Percentiles rank a stretch among this genome's conserved stretches.
Evolutionary conservation across 2,888 invertebrate species (phyloP).

Genomic region (Pheosia gnoma): DNA sequence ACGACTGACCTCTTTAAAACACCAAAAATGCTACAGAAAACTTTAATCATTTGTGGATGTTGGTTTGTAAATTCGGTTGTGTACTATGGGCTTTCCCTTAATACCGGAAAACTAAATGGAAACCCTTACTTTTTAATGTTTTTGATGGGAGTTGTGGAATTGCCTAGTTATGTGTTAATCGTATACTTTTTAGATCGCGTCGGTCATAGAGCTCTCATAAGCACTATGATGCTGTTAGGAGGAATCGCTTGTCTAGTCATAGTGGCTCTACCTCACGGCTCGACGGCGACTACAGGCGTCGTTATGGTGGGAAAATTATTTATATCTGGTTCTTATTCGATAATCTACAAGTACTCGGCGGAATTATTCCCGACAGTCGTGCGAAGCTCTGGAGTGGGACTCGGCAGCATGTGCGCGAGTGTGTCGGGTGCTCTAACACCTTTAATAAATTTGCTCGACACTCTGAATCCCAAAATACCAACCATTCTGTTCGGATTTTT

Average conservation of each 20-base stretch:
- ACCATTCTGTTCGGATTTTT: conserved; percentile 90
- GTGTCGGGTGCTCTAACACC: conserved; percentile 92
- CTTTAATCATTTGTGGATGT: conserved; percentile 91
- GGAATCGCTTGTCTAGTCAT: conserved; percentile 91
- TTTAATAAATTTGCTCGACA: conserved; percentile 89
- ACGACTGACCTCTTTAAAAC: conserved; percentile 90
- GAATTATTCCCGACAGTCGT: conserved; percentile 94
- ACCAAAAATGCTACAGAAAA: conserved; percentile 90
- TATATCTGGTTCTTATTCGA: conserved; percentile 93
- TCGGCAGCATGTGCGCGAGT: conserved; percentile 94
- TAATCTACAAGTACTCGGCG: conserved; percentile 94
- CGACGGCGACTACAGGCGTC: conserved; percentile 83
- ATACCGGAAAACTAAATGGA: conserved; percentile 90
- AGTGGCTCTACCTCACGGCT: conserved; percentile 87
- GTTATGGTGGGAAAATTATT: conserved; percentile 92
- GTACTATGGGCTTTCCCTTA: conserved; percentile 93
- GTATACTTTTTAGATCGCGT: conserved; percentile 89
- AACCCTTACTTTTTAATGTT: conserved; percentile 93
- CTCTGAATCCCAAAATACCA: conserved; percentile 90
- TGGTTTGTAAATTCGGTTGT: conserved; percentile 95
- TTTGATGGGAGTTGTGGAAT: conserved; percentile 90
- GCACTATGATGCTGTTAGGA: conserved; percentile 90
- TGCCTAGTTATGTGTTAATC: conserved; percentile 91
- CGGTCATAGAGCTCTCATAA: conserved; percentile 90
- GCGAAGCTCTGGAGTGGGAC: conserved; percentile 92